Conservation (phyloP, 2,797 vertebrate species). For the Atherinosoma microstoma region DNA sequence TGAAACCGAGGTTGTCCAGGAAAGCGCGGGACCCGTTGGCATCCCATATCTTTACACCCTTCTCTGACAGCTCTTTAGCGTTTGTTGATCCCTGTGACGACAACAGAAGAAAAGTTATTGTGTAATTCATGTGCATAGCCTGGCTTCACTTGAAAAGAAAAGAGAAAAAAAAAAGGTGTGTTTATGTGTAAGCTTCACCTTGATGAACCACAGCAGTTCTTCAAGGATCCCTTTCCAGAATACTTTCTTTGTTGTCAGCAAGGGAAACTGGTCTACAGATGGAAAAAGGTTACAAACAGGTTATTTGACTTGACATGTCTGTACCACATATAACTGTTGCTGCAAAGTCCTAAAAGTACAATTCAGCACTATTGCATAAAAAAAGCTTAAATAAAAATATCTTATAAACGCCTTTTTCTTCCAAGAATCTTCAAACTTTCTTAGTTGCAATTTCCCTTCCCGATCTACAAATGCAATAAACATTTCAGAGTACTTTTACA, state of each 20-base stretch:
- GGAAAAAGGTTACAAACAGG: not conserved
- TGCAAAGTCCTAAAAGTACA: no score
- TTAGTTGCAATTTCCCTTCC: no score
- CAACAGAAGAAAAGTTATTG: not conserved
- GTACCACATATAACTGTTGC: not conserved
- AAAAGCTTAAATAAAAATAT: no score
- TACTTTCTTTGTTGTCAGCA: constrained; percentile 95
- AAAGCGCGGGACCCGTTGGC: constrained; percentile 94
- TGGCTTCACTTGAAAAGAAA: not conserved
- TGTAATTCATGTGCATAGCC: not conserved
- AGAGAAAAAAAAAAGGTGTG: no score
- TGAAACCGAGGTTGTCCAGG: constrained; percentile 92
- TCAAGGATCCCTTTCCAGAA: constrained; percentile 97
- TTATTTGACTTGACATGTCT: not conserved
- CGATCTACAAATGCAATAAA: not conserved
- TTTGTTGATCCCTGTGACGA: constrained; percentile 92
- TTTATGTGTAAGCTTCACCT: constrained; percentile 79
- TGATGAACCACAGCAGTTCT: constrained; percentile 97
- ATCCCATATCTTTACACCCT: constrained; percentile 98
- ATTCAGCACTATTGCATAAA: not conserved
- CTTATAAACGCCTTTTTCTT: no score
- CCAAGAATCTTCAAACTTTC: no score
- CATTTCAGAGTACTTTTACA: no score
- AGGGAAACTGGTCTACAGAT: constrained; percentile 90
- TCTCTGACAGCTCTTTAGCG: constrained; percentile 92